These are phyloP conservation scores for Melitaea athalia DNA, from an alignment of 2,888 invertebrate genomes.

Conservation along the genomic window DNA sequence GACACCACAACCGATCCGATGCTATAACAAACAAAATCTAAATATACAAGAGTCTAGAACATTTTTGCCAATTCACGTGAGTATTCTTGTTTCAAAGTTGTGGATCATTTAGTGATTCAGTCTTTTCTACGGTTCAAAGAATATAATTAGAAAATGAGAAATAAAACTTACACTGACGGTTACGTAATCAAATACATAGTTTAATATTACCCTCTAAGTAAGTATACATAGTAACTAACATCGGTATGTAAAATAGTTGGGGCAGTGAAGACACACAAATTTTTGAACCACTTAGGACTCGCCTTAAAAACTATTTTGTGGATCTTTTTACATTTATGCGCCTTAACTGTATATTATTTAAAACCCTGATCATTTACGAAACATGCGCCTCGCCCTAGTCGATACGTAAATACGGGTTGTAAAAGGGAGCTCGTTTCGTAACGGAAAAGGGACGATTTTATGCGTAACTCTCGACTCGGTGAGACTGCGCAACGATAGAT, in stretches of 20 bases:
- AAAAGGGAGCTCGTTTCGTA: slow-evolving; percentile 56
- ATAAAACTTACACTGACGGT: slow-evolving; percentile 55
- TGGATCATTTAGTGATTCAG: slow-evolving; percentile 70
- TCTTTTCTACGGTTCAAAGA: slow-evolving; percentile 75
- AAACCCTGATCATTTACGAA: slow-evolving; percentile 57
- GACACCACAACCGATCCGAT: slow-evolving; percentile 69
- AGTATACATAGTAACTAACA: slow-evolving; percentile 71
- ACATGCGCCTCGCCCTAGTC: slow-evolving; percentile 48
- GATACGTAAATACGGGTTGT: slow-evolving; percentile 47
- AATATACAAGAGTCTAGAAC: slow-evolving; percentile 56
- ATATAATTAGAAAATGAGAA: slow-evolving; percentile 61
- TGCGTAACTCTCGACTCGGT: slow-evolving; percentile 51
- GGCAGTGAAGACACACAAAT: slow-evolving; percentile 62
- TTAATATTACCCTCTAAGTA: slow-evolving; percentile 67
- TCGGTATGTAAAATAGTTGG: slow-evolving; percentile 79
- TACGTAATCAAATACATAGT: slow-evolving; percentile 69
- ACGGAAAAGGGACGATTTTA: slow-evolving; percentile 50
- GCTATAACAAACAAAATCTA: slow-evolving; percentile 48
- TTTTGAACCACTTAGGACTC: slow-evolving; percentile 45
- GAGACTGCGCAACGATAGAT: slow-evolving; percentile 59
- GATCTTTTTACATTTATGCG: slow-evolving; percentile 49
- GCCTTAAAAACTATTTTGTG: slow-evolving; percentile 37
- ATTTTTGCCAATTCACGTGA: slow-evolving; percentile 69
- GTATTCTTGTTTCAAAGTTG: slow-evolving; percentile 70
- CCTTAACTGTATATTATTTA: slow-evolving; percentile 53